Evolutionary conservation across 2,888 invertebrate genomes (phyloP).

Genomic region (Proisotoma minuta): DNA sequence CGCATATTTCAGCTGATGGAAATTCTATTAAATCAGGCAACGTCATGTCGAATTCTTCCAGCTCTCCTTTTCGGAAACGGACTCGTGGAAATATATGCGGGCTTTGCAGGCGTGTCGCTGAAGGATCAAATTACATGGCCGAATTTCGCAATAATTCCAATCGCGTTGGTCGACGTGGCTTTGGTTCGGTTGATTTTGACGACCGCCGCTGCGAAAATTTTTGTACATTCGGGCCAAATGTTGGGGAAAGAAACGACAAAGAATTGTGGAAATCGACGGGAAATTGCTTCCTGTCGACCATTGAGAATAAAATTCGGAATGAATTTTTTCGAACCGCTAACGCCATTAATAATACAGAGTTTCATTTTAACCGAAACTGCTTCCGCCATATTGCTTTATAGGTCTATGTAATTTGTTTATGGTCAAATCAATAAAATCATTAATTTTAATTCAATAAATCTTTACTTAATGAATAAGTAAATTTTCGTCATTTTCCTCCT

Average conservation of each 20-base stretch:
- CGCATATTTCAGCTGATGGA: not conserved
- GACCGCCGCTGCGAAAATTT: not conserved
- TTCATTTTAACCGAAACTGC: not conserved
- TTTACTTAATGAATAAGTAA: too few relatives aligned
- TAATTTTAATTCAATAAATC: too few relatives aligned
- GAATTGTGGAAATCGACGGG: not conserved
- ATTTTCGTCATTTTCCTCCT: too few relatives aligned
- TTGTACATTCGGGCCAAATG: not conserved
- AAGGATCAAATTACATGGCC: not conserved
- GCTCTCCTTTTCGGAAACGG: not conserved
- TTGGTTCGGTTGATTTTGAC: not conserved
- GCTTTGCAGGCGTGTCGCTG: not conserved
- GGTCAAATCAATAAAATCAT: too few relatives aligned
- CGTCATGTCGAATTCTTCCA: not conserved
- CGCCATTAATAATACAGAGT: not conserved
- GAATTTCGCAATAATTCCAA: not conserved
- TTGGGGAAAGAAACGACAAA: not conserved
- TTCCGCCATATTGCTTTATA: not conserved
- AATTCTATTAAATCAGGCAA: not conserved
- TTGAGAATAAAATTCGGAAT: not conserved
- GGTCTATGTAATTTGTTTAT: too few relatives aligned
- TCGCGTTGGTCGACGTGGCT: not conserved
- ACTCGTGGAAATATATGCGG: not conserved
- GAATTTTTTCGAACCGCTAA: not conserved
- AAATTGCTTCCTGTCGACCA: not conserved